These are phyloP conservation scores for Andrena camellia DNA, from an alignment of 2,888 invertebrate species.

Conservation along the genomic window DNA sequence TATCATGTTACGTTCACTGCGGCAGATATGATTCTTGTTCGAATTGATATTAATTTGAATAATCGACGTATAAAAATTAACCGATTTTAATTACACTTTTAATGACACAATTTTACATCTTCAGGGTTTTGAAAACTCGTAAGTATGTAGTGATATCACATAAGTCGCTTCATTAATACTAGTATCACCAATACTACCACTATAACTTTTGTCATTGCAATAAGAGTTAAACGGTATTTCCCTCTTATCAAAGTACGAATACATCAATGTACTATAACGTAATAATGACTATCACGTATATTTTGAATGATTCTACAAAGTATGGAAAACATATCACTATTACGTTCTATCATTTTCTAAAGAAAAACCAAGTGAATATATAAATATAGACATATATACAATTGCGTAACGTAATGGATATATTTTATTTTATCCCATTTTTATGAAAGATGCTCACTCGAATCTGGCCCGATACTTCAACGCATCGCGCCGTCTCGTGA, in stretches of 20 bases:
- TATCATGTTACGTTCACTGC: constrained; percentile 6
- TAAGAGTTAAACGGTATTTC: constrained; percentile 23
- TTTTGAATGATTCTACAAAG: constrained; percentile 11
- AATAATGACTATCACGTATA: constrained; percentile 26
- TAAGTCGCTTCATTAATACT: constrained; percentile 46
- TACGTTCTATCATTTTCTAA: constrained; percentile 38
- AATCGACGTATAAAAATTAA: constrained; percentile 40
- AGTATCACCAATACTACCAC: constrained; percentile 53
- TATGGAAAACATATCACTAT: constrained; percentile 40
- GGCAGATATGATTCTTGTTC: constrained; percentile 16
- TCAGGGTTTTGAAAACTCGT: constrained; percentile 42
- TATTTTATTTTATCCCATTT: constrained; percentile 42
- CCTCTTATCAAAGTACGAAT: constrained; percentile 31
- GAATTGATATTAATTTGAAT: constrained; percentile 20
- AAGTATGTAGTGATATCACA: constrained; percentile 42
- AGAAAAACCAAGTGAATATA: constrained; percentile 43
- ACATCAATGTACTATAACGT: constrained; percentile 26
- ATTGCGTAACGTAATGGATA: constrained; percentile 59
- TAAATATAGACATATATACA: constrained; percentile 75
- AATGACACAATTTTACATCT: constrained; percentile 42
- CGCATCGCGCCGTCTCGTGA: background rate
- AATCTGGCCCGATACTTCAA: background rate
- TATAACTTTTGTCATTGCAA: constrained; percentile 31
- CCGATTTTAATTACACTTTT: constrained; percentile 30
- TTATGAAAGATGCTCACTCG: background rate